These are phyloP conservation scores for Clivina fossor DNA, from an alignment of 2,888 invertebrate species.

Conservation along the genomic window DNA sequence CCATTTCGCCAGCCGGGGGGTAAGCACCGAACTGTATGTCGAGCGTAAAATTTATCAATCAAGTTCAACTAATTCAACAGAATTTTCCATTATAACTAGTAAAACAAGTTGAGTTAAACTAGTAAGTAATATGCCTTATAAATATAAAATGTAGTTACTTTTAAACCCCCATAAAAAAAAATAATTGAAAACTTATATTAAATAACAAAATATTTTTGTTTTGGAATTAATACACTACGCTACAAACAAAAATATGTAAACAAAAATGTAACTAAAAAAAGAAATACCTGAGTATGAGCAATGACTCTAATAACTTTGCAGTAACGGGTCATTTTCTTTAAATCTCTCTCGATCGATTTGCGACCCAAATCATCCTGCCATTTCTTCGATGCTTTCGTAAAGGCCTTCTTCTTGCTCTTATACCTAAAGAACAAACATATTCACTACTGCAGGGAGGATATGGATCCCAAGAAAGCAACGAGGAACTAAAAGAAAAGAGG, in stretches of 20 bases:
- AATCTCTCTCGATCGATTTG: slow-evolving; percentile 94
- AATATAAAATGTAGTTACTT: too few relatives aligned
- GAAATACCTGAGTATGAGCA: slow-evolving; percentile 98
- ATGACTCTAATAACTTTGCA: slow-evolving; percentile 96
- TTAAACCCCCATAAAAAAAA: too few relatives aligned
- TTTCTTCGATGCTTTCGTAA: slow-evolving; percentile 96
- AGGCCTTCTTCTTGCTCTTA: slow-evolving; percentile 99
- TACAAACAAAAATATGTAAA: too few relatives aligned
- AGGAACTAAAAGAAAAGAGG: slow-evolving; percentile 53
- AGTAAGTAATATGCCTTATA: slow-evolving; percentile 12
- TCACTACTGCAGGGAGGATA: too few relatives aligned
- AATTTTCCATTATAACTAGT: too few relatives aligned
- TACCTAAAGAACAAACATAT: too few relatives aligned
- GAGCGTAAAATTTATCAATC: too few relatives aligned
- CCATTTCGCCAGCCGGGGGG: slow-evolving; percentile 51
- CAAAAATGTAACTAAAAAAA: too few relatives aligned
- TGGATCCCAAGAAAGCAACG: slow-evolving; percentile 9
- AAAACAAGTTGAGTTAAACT: too few relatives aligned
- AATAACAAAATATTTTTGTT: too few relatives aligned
- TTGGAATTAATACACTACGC: too few relatives aligned
- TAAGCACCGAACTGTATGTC: slow-evolving; percentile 46
- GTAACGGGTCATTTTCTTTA: slow-evolving; percentile 97
- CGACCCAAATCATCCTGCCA: slow-evolving; percentile 98
- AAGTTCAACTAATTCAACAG: slow-evolving; percentile 6
- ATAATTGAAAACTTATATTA: too few relatives aligned